phyloP scores from a whole-genome alignment of 2,888 invertebrate genomes.

The Dastarcus helophoroides region DNA sequence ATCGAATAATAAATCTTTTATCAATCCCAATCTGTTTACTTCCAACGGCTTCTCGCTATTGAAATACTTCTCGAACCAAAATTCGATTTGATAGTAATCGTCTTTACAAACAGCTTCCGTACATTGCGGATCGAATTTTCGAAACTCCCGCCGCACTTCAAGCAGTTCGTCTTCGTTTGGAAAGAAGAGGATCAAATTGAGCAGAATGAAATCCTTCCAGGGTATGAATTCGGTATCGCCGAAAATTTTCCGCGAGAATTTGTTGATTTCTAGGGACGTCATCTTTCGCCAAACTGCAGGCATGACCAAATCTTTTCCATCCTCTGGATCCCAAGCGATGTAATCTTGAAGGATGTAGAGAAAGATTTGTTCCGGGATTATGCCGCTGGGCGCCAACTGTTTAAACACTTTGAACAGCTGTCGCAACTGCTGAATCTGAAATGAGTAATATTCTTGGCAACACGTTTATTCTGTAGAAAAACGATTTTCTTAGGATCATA shows the following conservation, averaged over 20 bases:
- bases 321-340: conserved; percentile 28
- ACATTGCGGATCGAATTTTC: conserved; percentile 37
- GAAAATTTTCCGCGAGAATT: conserved; percentile 7
- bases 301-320: conserved; percentile 23
- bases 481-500: too few relatives aligned
- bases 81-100: conserved; percentile 27
- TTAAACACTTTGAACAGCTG: conserved; percentile 27
- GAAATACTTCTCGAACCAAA: conserved; percentile 37
- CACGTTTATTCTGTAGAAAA: too few relatives aligned
- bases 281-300: conserved; percentile 33
- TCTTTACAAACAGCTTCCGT: conserved; percentile 31
- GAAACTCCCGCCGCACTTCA: conserved; percentile 38
- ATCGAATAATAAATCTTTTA: conserved; percentile 47
- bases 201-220: conserved; percentile 57
- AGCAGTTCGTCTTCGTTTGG: conserved; percentile 46
- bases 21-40: conserved; percentile 20
- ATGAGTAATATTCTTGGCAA: too few relatives aligned
- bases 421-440: conserved; percentile 27
- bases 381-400: conserved; percentile 34
- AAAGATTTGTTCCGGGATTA: conserved; percentile 32
- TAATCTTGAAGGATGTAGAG: conserved; percentile 38
- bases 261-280: conserved; percentile 21
- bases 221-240: conserved; percentile 42
- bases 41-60: conserved; percentile 11
- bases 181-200: conserved; percentile 44